A percentile compares a stretch with the other conserved stretches of the same genome.
Conservation (phyloP, 2,888 invertebrate genomes). For the Gandaritis pyraliata region DNA sequence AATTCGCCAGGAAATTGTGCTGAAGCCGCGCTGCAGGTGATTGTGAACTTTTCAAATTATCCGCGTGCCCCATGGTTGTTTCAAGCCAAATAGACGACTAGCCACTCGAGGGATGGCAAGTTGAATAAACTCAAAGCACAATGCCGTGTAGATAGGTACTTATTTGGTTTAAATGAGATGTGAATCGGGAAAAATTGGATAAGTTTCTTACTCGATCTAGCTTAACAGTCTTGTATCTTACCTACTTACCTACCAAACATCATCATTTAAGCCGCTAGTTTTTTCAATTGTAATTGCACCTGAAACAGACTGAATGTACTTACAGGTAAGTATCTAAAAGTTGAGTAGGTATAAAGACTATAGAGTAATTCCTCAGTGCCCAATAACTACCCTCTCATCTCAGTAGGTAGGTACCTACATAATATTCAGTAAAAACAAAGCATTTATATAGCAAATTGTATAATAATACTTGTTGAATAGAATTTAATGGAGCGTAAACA, state of each 20-base stretch:
- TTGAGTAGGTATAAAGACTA: too few species aligned
- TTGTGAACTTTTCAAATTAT: constrained; percentile 84
- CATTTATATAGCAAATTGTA: constrained; percentile 18
- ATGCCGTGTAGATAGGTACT: constrained; percentile 16
- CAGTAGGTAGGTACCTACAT: too few species aligned
- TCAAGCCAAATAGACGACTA: constrained; percentile 64
- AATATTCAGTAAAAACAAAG: not conserved
- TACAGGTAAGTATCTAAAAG: too few species aligned
- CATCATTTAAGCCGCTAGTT: too few species aligned
- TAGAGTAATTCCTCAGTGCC: too few species aligned
- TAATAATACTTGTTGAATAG: constrained; percentile 37
- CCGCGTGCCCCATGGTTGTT: constrained; percentile 74
- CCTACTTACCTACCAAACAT: too few species aligned
- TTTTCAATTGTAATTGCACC: too few species aligned
- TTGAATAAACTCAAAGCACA: constrained; percentile 41
- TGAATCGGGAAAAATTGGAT: too few species aligned
- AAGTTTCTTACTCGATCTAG: too few species aligned
- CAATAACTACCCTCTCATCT: too few species aligned
- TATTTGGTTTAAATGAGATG: not conserved
- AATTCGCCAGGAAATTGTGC: constrained; percentile 83
- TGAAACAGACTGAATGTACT: too few species aligned
- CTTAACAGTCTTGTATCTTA: too few species aligned
- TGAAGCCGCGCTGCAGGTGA: constrained; percentile 79
- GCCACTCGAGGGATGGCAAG: constrained; percentile 55
- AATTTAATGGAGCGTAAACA: constrained; percentile 54